These are phyloP conservation scores for Galaxias olidus DNA, from an alignment of 2,797 vertebrate genomes.

Conservation along the genomic window DNA sequence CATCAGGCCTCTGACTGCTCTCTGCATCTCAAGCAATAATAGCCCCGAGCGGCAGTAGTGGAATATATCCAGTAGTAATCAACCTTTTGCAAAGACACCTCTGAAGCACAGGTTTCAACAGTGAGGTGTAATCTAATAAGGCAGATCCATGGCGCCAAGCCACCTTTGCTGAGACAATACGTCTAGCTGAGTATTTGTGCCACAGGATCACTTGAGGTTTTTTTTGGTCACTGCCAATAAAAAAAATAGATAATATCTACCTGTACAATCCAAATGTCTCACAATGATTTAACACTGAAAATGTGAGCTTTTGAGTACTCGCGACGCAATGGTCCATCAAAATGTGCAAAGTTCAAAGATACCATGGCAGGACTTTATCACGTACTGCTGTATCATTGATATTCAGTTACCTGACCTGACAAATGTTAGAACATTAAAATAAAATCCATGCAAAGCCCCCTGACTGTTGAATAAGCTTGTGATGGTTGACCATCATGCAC, in stretches of 20 bases:
- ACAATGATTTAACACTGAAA: constrained; percentile 27
- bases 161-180: constrained; percentile 83
- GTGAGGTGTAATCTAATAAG: constrained; percentile 82
- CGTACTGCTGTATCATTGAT: too few relatives aligned
- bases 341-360: too few relatives aligned
- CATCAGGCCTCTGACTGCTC: constrained; percentile 84
- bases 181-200: constrained; percentile 73
- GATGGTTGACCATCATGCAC: too few relatives aligned
- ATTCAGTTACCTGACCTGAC: too few relatives aligned
- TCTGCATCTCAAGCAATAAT: constrained; percentile 85
- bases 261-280: constrained; percentile 30
- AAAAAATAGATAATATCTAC: constrained; percentile 43
- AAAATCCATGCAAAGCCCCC: too few relatives aligned
- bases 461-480: too few relatives aligned
- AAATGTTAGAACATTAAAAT: too few relatives aligned
- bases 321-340: constrained; percentile 10
- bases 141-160: constrained; percentile 72
- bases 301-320: constrained; percentile 23
- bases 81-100: constrained; percentile 89
- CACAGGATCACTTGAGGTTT: constrained; percentile 52
- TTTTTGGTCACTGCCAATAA: constrained; percentile 50
- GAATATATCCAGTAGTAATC: constrained; percentile 91
- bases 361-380: too few relatives aligned
- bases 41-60: constrained; percentile 87
- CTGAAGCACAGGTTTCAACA: constrained; percentile 85